Evolutionary conservation across 2,797 vertebrate species (phyloP).

Genomic region (Silurus lanzhouensis): DNA sequence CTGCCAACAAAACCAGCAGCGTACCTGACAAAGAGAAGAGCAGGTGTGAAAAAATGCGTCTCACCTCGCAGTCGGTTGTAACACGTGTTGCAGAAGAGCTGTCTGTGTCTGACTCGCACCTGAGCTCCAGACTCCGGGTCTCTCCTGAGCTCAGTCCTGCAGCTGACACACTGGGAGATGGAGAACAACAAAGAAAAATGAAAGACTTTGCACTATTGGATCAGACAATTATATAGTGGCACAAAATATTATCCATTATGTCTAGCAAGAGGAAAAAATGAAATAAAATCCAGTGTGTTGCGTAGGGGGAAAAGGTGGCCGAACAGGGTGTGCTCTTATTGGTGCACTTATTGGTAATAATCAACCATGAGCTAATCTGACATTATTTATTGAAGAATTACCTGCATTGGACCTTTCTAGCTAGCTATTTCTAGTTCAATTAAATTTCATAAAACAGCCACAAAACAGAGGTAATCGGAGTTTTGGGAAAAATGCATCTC

Average conservation of each 20-base stretch:
- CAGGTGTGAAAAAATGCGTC: conserved; percentile 31
- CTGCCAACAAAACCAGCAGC: not conserved
- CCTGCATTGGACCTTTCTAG: not conserved
- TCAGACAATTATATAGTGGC: not conserved
- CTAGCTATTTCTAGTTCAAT: not conserved
- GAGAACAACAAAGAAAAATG: not conserved
- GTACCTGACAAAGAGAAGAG: not conserved
- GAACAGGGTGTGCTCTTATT: not conserved
- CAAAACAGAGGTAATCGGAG: not conserved
- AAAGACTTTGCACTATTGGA: not conserved
- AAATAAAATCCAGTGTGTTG: not conserved
- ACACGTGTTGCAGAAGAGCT: conserved; percentile 88
- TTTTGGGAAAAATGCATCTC: not conserved
- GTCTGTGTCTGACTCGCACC: conserved; percentile 84
- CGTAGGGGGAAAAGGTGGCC: too few species aligned
- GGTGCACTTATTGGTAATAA: not conserved
- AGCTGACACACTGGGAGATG: conserved; percentile 81
- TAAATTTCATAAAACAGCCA: not conserved
- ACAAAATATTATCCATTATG: not conserved
- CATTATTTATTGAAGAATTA: not conserved
- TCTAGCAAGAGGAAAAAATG: not conserved
- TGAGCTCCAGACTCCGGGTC: conserved; percentile 81
- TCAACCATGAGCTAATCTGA: not conserved
- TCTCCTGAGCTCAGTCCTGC: conserved; percentile 76
- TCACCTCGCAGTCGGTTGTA: conserved; percentile 88